Base-by-base conservation (phyloP, 2,797 vertebrate genomes). In the Diglossa cyanea region DNA sequence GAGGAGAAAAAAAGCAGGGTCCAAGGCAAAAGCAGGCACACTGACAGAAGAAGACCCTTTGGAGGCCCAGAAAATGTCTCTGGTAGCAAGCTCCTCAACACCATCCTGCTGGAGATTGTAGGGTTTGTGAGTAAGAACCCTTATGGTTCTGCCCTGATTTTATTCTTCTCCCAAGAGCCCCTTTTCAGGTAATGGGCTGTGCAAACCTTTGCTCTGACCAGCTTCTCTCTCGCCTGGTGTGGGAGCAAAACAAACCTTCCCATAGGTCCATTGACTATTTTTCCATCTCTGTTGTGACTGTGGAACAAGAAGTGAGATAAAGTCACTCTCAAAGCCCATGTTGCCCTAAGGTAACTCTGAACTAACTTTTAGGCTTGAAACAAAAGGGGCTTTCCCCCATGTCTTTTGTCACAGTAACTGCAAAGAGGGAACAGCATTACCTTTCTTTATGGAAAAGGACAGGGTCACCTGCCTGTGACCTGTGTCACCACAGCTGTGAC, bases 321-420 rank as follows among this genome's bases (percentile, higher is more conserved):
- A 84, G 39, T 13, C 10, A 0, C 17, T 2, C 0, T 33, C 15
- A n/a, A 54, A 51, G 13, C 17, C 44, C 8, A 0, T 0, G 0
- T 55, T 51, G 48, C 20, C 13, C 37, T 25, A 66, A 30, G 0
- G 1, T 50, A 73, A 23, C 35, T 26, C 35, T 60, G 35, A 26
- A 57, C 18, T 18, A 40, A 17, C 13, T 11, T 15, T 28, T 31
- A 31, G 18, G 13, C 39, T 45, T 39, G 51, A 68, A 54, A 31
- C 17, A 58, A 70, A 39, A 73, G 16, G 14, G 20, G 6, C 10
- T 85, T 79, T 47, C 11, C 19, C 26, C 39, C 11, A 39, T 6
- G 8, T 13, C 33, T 71, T 48, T 71, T 25, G 30, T 78, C 3
- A 3, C 5, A 33, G 57, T 19, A 35, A 28, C 26, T 24, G n/a